Conservation (phyloP, 2,797 vertebrate species). For the Lateolabrax maculatus region DNA sequence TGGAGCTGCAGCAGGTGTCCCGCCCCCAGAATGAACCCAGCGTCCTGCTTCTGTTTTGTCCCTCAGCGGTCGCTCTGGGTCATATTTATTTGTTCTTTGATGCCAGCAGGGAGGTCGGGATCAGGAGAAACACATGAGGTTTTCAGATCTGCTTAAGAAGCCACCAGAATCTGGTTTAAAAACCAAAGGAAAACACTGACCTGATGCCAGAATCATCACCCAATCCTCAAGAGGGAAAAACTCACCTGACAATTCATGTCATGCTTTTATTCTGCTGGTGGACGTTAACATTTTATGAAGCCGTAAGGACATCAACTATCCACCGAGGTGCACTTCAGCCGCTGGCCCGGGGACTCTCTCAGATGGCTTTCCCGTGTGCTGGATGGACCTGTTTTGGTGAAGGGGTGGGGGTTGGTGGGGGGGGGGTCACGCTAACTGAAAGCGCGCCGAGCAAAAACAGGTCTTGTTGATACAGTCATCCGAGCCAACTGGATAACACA, state of each 20-base stretch:
- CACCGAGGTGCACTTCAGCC: constrained; percentile 25
- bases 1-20: constrained; percentile 47
- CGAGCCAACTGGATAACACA: constrained; percentile 80
- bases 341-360: constrained; percentile 16
- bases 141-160: constrained; percentile 36
- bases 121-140: constrained; percentile 2
- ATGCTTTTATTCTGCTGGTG: constrained; percentile 13
- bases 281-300: constrained; percentile 36
- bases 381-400: constrained; percentile 46
- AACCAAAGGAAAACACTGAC: constrained; percentile 52
- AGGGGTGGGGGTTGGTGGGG: neutral
- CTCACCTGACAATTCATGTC: constrained; percentile 19
- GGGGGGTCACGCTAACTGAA: constrained; percentile 52
- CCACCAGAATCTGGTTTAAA: constrained; percentile 29
- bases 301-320: constrained; percentile 16
- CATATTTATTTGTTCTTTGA: constrained; percentile 17
- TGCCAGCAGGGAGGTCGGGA: neutral
- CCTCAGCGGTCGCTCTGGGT: neutral
- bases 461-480: constrained; percentile 80
- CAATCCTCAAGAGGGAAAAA: constrained; percentile 39
- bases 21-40: neutral
- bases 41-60: neutral
- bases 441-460: constrained; percentile 67
- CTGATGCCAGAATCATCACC: constrained; percentile 57
- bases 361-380: constrained; percentile 61